Base-by-base conservation (phyloP, 92 coral and sea anemone species). In the Epizoanthus rinbou region DNA sequence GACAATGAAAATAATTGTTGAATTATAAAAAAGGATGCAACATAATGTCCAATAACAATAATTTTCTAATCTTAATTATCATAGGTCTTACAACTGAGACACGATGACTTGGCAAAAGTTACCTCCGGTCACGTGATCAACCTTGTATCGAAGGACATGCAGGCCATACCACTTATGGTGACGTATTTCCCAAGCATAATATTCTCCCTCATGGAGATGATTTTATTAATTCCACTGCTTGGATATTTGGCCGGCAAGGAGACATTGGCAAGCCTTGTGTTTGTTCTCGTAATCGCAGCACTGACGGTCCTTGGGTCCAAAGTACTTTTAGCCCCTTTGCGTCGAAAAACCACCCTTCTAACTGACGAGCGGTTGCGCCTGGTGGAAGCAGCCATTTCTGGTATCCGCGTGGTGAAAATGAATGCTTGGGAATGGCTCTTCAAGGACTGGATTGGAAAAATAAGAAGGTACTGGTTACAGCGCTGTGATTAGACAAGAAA, bases 81-180 rank as follows among this genome's bases (percentile, higher is more conserved):
- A n/a, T 60, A 73, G 79, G 62, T 73, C 25, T 22, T 73, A 28
- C 79, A 73, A 14, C 79, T 73, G 0, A 73, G 45, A 53, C 79
- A 73, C 52, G 79, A 73, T 60, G 79, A 73, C 31, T 25, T 73
- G 62, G 79, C 79, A 24, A 73, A 47, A 18, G 64, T 73, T 18
- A 50, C 79, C 9, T 73, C 79, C 23, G 64, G 79, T 47, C 79
- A 73, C 19, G 59, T 73, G 62, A 73, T 73, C 43, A 73, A 73
- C 37, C 79, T 73, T 13, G 63, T 73, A 10, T 73, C 79, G 62
- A 73, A 73, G 31, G 79, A 73, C 62, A 73, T 73, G 79, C 79
- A 73, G 64, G 39, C 79, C 0, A 21, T 73, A 25, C 79, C 79
- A 6, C 24, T 73, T 7, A 73, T 73, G 79, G 79, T 73, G 16